phyloP scores from a whole-genome alignment of 2,888 invertebrate genomes.

The Leptopilina myrica region DNA sequence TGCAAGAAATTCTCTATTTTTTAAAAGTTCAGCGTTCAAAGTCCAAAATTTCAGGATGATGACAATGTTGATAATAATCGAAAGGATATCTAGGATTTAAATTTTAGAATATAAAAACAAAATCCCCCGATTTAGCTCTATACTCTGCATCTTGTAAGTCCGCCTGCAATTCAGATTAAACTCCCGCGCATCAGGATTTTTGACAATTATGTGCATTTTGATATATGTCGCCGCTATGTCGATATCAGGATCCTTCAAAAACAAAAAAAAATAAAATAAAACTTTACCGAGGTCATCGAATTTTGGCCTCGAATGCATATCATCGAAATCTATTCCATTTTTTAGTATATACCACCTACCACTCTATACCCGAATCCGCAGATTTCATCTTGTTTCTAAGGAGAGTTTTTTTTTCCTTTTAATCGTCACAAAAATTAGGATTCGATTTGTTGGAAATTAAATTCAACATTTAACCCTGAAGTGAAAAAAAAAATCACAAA shows the following conservation, averaged over 20 bases:
- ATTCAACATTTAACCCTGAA: no score
- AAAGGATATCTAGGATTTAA: background rate
- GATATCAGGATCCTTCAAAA: slow-evolving; percentile 4
- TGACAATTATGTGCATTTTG: slow-evolving; percentile 47
- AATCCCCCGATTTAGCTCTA: slow-evolving; percentile 8
- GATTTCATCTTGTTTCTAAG: slow-evolving; percentile 22
- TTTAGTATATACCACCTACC: slow-evolving; percentile 25
- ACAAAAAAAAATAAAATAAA: background rate
- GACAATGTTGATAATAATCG: no score
- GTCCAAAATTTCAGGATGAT: background rate
- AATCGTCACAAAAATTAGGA: no score
- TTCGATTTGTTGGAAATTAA: no score
- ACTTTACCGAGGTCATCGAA: slow-evolving; percentile 29
- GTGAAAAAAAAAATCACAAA: background rate
- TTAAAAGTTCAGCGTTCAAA: background rate
- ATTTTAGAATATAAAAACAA: slow-evolving; percentile 36
- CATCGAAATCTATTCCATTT: slow-evolving; percentile 23
- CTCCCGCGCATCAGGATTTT: slow-evolving; percentile 44
- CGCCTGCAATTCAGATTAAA: slow-evolving; percentile 47
- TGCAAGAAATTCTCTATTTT: background rate
- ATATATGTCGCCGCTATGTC: slow-evolving; percentile 15
- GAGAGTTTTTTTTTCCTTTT: no score
- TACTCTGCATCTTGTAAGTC: slow-evolving; percentile 36
- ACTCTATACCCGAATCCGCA: background rate
- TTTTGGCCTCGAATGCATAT: slow-evolving; percentile 37